Percentiles rank a stretch among this genome's conserved stretches.
Evolutionary conservation across 2,888 invertebrate species (phyloP).

Genomic region (Caenorhabditis sulstoni): DNA sequence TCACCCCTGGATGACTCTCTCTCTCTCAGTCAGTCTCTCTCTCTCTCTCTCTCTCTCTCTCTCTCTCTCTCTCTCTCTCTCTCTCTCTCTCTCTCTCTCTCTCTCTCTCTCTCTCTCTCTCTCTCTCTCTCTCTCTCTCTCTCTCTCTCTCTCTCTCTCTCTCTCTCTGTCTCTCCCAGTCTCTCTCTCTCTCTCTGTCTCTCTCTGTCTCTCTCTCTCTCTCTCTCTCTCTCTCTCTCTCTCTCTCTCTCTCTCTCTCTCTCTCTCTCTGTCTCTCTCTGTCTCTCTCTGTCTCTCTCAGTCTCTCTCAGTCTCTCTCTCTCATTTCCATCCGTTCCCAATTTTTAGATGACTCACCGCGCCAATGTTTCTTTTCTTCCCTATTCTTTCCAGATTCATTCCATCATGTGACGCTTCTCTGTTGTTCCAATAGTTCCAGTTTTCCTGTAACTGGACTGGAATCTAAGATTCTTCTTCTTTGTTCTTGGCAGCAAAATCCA

Average conservation of each 20-base stretch:
- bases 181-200: slow-evolving; percentile 4
- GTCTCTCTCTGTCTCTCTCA: not conserved
- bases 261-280: not conserved
- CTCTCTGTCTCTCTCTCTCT: slow-evolving; percentile 9
- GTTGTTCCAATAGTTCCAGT: slow-evolving; percentile 29
- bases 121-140: not conserved
- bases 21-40: too few species aligned
- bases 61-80: slow-evolving; percentile 14
- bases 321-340: too few species aligned
- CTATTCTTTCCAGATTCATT: not conserved
- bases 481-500: slow-evolving; percentile 25
- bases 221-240: slow-evolving; percentile 11
- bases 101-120: slow-evolving; percentile 11
- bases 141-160: not conserved
- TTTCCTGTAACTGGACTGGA: slow-evolving; percentile 8
- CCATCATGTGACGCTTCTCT: too few species aligned
- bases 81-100: slow-evolving; percentile 2
- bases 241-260: slow-evolving; percentile 4
- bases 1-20: slow-evolving; percentile 1
- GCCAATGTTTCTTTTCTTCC: not conserved
- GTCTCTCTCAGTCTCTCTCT: too few species aligned
- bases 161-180: not conserved
- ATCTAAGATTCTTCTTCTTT: slow-evolving; percentile 18
- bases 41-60: not conserved
- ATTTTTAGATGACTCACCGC: slow-evolving; percentile 17